Percentiles rank a stretch among this genome's conserved stretches.
These are phyloP conservation scores for Diplosoma virens DNA, from an alignment of 23 tunicate genomes.

Conservation along the genomic window DNA sequence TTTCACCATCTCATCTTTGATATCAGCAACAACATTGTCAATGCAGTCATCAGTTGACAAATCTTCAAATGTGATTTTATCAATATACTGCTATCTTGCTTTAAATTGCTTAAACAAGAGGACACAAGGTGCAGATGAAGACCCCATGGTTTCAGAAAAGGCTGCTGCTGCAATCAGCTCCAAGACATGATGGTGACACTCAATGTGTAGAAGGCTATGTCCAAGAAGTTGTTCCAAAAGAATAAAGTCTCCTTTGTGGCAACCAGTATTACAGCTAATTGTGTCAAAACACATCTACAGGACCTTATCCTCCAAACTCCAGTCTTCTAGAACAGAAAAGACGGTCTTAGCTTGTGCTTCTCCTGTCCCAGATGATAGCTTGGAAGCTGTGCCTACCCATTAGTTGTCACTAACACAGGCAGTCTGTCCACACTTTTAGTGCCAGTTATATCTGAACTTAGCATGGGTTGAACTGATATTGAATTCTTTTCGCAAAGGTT, in stretches of 20 bases:
- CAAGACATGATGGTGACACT: slow-evolving; percentile 22
- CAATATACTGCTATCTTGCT: slow-evolving; percentile 20
- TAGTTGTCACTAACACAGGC: slow-evolving; percentile 16
- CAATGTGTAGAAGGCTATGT: slow-evolving; percentile 1
- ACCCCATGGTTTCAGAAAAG: slow-evolving; percentile 23
- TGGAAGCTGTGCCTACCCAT: slow-evolving; percentile 6
- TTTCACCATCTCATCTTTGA: slow-evolving; percentile 9
- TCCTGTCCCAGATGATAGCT: background rate
- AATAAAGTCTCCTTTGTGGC: background rate
- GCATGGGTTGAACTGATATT: slow-evolving; percentile 11
- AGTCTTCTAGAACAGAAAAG: slow-evolving; percentile 1
- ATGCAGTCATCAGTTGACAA: slow-evolving; percentile 23
- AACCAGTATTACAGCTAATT: slow-evolving; percentile 16
- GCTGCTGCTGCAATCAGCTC: slow-evolving; percentile 26
- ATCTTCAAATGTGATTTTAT: slow-evolving; percentile 2
- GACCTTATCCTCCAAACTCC: background rate
- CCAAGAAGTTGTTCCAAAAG: slow-evolving; percentile 17
- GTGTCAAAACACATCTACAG: slow-evolving; percentile 17
- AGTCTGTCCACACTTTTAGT: slow-evolving; percentile 14
- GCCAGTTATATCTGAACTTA: background rate
- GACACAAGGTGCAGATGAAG: slow-evolving; percentile 8
- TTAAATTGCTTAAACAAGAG: slow-evolving; percentile 25
- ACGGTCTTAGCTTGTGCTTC: slow-evolving; percentile 19
- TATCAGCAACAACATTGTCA: background rate
- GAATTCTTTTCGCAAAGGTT: background rate